Conservation (phyloP, 35 echinoderm and acorn worm species). For the Apostichopus parvimensis region DNA sequence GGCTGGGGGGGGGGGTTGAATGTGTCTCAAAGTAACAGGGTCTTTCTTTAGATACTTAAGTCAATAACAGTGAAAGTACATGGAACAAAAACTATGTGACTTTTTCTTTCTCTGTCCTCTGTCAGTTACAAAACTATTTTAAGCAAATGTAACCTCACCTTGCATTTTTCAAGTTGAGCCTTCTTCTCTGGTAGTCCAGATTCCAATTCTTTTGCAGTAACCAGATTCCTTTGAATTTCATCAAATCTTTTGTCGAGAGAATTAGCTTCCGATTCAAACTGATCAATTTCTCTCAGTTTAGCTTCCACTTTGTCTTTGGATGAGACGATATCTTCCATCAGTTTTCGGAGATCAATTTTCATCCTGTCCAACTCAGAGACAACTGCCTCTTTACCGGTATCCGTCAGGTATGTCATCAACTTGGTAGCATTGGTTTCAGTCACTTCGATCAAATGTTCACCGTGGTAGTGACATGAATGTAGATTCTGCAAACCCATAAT, state of each 20-base stretch:
- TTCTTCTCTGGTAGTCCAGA: conserved; percentile 39
- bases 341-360: neutral
- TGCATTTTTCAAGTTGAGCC: conserved; percentile 41
- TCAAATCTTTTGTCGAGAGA: conserved; percentile 3
- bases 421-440: conserved; percentile 26
- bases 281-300: conserved; percentile 54
- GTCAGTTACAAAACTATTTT: neutral
- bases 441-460: conserved; percentile 34
- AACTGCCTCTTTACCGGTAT: neutral
- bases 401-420: conserved; percentile 6
- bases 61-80: no score
- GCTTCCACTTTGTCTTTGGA: conserved; percentile 22
- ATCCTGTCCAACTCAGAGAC: neutral
- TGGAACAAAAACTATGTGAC: no score
- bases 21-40: no score
- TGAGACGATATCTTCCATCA: neutral
- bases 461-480: conserved; percentile 38
- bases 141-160: neutral
- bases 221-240: neutral
- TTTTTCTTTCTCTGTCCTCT: no score
- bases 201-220: conserved; percentile 25
- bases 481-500: conserved; percentile 12
- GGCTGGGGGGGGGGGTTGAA: no score
- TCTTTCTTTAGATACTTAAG: no score
- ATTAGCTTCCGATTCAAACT: conserved; percentile 18